These are phyloP conservation scores for Standfussiana lucernea DNA, from an alignment of 2,888 invertebrate genomes.

Conservation along the genomic window DNA sequence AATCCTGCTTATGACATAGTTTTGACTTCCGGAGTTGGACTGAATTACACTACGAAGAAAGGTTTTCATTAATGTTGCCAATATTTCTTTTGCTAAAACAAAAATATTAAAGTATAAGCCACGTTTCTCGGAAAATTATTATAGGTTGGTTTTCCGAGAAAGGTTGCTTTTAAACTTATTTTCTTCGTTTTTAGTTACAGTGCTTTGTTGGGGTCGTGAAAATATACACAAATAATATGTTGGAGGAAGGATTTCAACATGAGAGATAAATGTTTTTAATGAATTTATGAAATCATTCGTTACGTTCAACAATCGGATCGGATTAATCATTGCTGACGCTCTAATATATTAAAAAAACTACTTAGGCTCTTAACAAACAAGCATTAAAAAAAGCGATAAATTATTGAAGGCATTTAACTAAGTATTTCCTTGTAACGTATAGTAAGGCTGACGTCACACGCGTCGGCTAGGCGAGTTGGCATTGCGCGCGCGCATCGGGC, in stretches of 20 bases:
- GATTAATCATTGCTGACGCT: background rate
- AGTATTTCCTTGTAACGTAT: slow-evolving; percentile 55
- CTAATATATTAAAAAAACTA: slow-evolving; percentile 21
- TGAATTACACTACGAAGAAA: background rate
- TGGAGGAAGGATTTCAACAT: background rate
- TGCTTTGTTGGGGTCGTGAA: too few species aligned
- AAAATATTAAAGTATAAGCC: background rate
- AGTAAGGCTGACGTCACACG: slow-evolving; percentile 48
- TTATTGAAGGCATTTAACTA: slow-evolving; percentile 29
- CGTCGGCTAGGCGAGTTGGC: slow-evolving; percentile 58
- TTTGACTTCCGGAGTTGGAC: background rate
- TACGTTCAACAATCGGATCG: background rate
- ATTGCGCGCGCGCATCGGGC: slow-evolving; percentile 64
- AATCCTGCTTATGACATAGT: slow-evolving; percentile 15
- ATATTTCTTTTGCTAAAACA: background rate
- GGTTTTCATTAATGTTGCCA: background rate
- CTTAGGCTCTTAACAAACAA: slow-evolving; percentile 3
- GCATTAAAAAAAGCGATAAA: slow-evolving; percentile 19
- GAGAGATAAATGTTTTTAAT: background rate
- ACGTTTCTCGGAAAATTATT: too few species aligned
- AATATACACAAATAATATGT: too few species aligned
- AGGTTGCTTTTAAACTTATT: background rate
- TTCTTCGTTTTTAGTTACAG: background rate
- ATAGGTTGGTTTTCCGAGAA: too few species aligned
- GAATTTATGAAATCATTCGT: background rate